Evolutionary conservation across 1,140 invertebrate genomes (phyloP).

Genomic region (Bacillus rossius): DNA sequence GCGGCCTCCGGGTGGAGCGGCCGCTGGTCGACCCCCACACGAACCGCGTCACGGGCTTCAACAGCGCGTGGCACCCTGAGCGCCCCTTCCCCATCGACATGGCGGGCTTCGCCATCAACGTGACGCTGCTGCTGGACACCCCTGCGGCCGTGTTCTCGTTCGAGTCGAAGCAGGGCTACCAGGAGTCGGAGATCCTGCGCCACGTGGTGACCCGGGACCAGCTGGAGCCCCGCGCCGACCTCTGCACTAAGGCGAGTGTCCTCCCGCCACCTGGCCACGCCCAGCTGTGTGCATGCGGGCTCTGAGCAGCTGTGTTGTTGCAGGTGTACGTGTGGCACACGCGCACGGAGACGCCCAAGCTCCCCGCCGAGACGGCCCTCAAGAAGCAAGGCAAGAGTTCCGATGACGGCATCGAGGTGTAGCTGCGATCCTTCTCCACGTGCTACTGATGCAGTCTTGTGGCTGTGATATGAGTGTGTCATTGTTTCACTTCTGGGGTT

Average conservation of each 20-base stretch:
- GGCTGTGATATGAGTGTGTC: no score
- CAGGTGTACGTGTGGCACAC: constrained; percentile 96
- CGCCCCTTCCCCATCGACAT: constrained; percentile 95
- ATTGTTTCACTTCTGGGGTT: no score
- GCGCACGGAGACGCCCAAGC: constrained; percentile 76
- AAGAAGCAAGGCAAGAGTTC: constrained; percentile 52
- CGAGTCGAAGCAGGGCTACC: constrained; percentile 78
- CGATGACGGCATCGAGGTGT: constrained; percentile 69
- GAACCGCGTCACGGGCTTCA: constrained; percentile 75
- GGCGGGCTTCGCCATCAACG: constrained; percentile 95
- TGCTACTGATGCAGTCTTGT: no score
- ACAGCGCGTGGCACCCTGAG: constrained; percentile 79
- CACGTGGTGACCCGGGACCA: constrained; percentile 71
- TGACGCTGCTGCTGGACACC: constrained; percentile 69
- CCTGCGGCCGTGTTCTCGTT: constrained; percentile 78
- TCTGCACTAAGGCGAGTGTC: constrained; percentile 70
- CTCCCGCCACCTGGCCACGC: background rate
- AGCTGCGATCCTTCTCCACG: no score
- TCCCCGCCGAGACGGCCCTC: constrained; percentile 55
- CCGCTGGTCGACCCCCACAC: constrained; percentile 61
- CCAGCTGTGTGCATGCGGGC: background rate
- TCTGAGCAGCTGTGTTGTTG: constrained; percentile 20
- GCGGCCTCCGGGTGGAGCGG: constrained; percentile 80
- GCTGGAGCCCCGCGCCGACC: constrained; percentile 83
- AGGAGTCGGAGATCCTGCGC: constrained; percentile 86